Percentiles rank a stretch among this genome's conserved stretches.
These are phyloP conservation scores for Buceros bicornis DNA, from an alignment of 2,797 vertebrate genomes.

Conservation along the genomic window DNA sequence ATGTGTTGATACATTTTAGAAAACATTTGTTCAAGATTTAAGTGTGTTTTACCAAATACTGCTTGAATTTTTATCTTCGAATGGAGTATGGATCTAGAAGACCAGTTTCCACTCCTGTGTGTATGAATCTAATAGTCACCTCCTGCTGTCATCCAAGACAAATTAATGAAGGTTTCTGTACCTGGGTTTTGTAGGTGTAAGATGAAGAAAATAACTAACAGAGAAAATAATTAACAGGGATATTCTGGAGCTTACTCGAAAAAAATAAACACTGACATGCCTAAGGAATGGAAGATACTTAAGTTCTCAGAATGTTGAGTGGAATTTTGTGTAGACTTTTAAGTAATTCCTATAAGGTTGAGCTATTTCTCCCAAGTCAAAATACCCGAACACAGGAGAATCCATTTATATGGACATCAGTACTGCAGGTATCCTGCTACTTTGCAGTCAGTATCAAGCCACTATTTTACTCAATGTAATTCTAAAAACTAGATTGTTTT, in stretches of 20 bases:
- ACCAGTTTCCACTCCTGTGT: background rate
- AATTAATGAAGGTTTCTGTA: background rate
- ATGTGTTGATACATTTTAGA: background rate
- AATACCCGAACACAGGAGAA: background rate
- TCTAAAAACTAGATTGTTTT: background rate
- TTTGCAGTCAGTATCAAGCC: background rate
- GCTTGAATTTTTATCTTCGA: background rate
- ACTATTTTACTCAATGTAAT: background rate
- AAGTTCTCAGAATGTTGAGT: background rate
- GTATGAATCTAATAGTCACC: background rate
- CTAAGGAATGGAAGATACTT: background rate
- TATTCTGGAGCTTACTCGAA: background rate
- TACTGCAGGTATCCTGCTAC: background rate
- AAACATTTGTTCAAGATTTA: background rate
- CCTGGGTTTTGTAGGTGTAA: background rate
- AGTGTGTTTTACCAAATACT: background rate
- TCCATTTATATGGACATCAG: background rate
- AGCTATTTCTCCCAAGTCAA: background rate
- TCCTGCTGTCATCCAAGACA: background rate
- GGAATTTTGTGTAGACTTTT: background rate
- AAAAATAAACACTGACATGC: background rate
- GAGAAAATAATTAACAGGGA: background rate
- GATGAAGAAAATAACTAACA: background rate
- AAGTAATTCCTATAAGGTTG: background rate
- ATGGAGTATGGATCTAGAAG: background rate